Percentiles rank a stretch among this genome's conserved stretches.
Conservation (phyloP, 2,113 vertebrate genomes). For the Helogale parvula region DNA sequence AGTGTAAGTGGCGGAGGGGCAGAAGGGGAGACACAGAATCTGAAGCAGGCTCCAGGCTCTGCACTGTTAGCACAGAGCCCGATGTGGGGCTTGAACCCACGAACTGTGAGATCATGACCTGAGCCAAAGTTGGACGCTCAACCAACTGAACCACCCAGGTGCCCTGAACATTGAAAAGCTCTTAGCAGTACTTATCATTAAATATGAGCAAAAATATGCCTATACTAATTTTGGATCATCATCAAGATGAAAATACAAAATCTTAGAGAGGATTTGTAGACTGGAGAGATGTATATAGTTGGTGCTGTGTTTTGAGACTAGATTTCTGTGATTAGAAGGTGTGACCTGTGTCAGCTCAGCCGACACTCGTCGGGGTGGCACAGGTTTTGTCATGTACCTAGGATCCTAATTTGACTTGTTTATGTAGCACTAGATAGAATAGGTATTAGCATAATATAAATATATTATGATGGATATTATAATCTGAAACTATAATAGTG, state of each 20-base stretch:
- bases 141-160: neutral
- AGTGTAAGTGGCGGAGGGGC: neutral
- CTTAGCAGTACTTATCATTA: neutral
- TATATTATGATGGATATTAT: neutral
- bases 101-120: neutral
- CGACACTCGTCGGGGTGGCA: neutral
- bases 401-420: neutral
- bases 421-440: neutral
- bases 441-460: neutral
- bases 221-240: neutral
- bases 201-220: slow-evolving; percentile 25
- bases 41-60: neutral
- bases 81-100: accelerated
- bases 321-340: neutral
- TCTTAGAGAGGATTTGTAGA: neutral
- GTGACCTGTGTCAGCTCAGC: no score
- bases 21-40: neutral
- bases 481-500: neutral
- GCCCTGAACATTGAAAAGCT: neutral
- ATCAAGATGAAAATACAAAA: slow-evolving; percentile 7
- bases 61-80: neutral
- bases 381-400: neutral
- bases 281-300: neutral
- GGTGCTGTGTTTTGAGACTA: neutral
- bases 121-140: neutral